These are phyloP conservation scores for Lateolabrax maculatus DNA, from an alignment of 2,797 vertebrate species.

Conservation along the genomic window DNA sequence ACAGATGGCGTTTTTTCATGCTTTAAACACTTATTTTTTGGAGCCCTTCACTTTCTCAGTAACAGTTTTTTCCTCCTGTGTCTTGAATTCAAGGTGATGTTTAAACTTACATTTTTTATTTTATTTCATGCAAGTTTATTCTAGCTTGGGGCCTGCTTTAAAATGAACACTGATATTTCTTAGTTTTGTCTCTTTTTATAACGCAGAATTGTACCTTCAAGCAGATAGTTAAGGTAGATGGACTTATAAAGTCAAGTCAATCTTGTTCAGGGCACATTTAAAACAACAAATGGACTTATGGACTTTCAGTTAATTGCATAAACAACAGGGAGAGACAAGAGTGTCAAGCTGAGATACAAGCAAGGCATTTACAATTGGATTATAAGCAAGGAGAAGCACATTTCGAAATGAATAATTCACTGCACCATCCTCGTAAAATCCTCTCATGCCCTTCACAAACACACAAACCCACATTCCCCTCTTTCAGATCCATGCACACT, in stretches of 20 bases:
- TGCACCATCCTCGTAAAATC: conserved; percentile 49
- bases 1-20: background rate
- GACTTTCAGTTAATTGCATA: conserved; percentile 32
- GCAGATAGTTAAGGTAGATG: conserved; percentile 3
- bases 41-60: background rate
- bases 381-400: conserved; percentile 42
- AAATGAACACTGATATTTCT: background rate
- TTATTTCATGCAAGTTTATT: conserved; percentile 13
- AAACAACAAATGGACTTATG: conserved; percentile 34
- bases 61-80: background rate
- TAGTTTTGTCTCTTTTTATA: conserved; percentile 2
- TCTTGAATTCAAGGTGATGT: background rate
- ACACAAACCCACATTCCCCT: conserved; percentile 36
- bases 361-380: conserved; percentile 52
- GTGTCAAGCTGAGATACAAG: conserved; percentile 31
- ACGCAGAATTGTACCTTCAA: conserved; percentile 3
- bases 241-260: conserved; percentile 21
- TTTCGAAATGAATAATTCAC: conserved; percentile 69
- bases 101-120: conserved; percentile 6
- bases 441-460: conserved; percentile 57
- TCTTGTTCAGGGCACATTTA: conserved; percentile 16
- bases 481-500: conserved; percentile 29
- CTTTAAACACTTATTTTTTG: background rate
- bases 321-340: conserved; percentile 51
- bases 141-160: background rate